Conservation (phyloP, 1,140 invertebrate species). For the Drosophila suzukii region DNA sequence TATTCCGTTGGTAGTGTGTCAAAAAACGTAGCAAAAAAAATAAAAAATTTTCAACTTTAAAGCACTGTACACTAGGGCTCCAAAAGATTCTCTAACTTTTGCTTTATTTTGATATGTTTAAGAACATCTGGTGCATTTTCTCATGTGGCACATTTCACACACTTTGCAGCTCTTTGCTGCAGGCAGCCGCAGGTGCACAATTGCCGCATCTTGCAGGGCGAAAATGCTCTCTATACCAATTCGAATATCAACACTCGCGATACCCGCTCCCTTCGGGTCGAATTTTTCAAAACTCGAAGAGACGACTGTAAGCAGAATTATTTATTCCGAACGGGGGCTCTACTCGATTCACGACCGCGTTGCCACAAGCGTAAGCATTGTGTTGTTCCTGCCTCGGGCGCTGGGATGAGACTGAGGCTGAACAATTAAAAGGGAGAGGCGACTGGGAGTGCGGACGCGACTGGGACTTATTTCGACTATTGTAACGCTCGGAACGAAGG, state of each 20-base stretch:
- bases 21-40: not conserved
- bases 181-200: constrained; percentile 54
- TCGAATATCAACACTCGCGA: constrained; percentile 39
- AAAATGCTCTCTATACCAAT: constrained; percentile 2
- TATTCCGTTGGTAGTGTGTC: constrained; percentile 28
- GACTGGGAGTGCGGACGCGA: constrained; percentile 4
- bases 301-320: not conserved
- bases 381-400: constrained; percentile 58
- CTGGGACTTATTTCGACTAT: constrained; percentile 37
- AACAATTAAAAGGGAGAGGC: constrained; percentile 11
- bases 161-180: constrained; percentile 45
- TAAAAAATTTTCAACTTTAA: constrained; percentile 22
- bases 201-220: constrained; percentile 58
- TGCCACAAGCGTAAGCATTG: constrained; percentile 21
- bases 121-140: constrained; percentile 27
- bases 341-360: not conserved
- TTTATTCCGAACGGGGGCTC: not conserved
- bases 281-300: not conserved
- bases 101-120: constrained; percentile 62
- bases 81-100: constrained; percentile 31
- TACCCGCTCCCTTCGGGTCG: constrained; percentile 4
- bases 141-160: constrained; percentile 35
- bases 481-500: constrained; percentile 75
- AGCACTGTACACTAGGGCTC: constrained; percentile 29
- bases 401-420: constrained; percentile 69